phyloP scores from a whole-genome alignment of 2,888 invertebrate species.

The Celastrina argiolus region DNA sequence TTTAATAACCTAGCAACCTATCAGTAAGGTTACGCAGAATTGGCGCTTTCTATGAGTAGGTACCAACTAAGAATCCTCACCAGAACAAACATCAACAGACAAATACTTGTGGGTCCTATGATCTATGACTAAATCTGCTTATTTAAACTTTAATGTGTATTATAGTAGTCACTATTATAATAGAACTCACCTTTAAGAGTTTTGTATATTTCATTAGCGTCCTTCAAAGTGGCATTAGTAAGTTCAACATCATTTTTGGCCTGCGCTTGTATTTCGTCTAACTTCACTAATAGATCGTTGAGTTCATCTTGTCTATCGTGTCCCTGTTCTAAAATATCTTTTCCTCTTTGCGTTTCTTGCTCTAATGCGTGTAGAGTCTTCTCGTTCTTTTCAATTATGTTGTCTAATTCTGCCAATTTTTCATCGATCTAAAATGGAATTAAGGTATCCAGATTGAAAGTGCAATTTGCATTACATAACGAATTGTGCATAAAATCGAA shows the following conservation, averaged over 20 bases:
- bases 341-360: slow-evolving; percentile 81
- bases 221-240: slow-evolving; percentile 81
- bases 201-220: slow-evolving; percentile 83
- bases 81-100: no score
- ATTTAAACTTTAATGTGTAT: no score
- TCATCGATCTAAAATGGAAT: slow-evolving; percentile 74
- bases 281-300: slow-evolving; percentile 87
- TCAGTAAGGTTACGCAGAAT: no score
- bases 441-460: no score
- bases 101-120: no score
- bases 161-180: neutral
- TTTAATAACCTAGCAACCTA: no score
- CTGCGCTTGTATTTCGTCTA: slow-evolving; percentile 85
- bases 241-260: slow-evolving; percentile 90
- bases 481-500: no score
- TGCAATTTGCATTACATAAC: no score
- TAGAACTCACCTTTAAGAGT: slow-evolving; percentile 80
- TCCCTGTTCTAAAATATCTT: slow-evolving; percentile 81
- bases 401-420: slow-evolving; percentile 62
- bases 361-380: slow-evolving; percentile 79
- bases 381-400: slow-evolving; percentile 74
- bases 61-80: no score
- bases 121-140: no score
- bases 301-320: slow-evolving; percentile 82
- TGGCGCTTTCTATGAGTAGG: no score